These are phyloP conservation scores for Aporophyla nigra DNA, from an alignment of 2,888 invertebrate genomes.

Conservation along the genomic window DNA sequence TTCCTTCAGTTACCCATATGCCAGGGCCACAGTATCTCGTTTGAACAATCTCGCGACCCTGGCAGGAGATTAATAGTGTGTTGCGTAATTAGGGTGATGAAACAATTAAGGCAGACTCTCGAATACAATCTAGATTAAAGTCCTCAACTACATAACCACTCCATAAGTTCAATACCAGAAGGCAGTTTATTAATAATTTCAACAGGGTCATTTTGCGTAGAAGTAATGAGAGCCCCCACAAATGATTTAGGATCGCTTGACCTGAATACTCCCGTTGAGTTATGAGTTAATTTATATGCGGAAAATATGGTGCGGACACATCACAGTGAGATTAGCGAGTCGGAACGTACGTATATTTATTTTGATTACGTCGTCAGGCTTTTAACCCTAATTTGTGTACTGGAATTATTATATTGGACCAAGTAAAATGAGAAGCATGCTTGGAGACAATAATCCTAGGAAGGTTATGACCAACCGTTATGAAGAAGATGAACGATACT, in stretches of 20 bases:
- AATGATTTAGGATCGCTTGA: slow-evolving; percentile 80
- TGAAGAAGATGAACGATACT: neutral
- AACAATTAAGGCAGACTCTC: neutral
- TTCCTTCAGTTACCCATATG: too few species aligned
- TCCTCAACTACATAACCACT: neutral
- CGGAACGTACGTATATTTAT: slow-evolving; percentile 51
- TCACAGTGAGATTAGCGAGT: slow-evolving; percentile 67
- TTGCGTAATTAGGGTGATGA: too few species aligned
- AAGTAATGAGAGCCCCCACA: slow-evolving; percentile 67
- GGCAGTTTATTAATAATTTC: slow-evolving; percentile 61
- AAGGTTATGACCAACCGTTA: neutral
- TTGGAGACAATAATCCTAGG: neutral
- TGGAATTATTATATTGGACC: slow-evolving; percentile 14
- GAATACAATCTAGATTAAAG: neutral
- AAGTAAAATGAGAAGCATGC: slow-evolving; percentile 4
- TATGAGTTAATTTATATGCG: slow-evolving; percentile 82
- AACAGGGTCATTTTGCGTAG: slow-evolving; percentile 63
- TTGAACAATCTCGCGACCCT: too few species aligned
- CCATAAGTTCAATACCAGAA: slow-evolving; percentile 25
- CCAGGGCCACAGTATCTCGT: too few species aligned
- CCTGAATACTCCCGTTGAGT: slow-evolving; percentile 78
- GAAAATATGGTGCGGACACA: slow-evolving; percentile 74
- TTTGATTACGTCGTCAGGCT: slow-evolving; percentile 59
- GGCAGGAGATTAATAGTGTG: too few species aligned
- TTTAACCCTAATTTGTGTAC: slow-evolving; percentile 45